phyloP scores from a whole-genome alignment of 2,113 vertebrate species.

The Bufo gargarizans region DNA sequence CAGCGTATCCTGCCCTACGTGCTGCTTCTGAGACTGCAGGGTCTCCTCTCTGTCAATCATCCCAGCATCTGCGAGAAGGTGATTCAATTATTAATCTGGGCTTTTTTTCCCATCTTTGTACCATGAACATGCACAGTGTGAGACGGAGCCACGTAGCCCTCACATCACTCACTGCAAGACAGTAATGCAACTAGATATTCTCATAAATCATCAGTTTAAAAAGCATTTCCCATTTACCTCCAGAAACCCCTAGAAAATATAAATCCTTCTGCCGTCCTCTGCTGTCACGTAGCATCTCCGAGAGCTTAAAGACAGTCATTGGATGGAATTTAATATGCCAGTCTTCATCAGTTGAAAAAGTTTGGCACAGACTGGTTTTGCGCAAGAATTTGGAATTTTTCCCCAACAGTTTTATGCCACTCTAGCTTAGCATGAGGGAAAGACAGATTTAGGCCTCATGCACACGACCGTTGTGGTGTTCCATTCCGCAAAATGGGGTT shows the following conservation, averaged over 20 bases:
- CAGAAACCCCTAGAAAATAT: background rate
- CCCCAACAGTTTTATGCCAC: too few species aligned
- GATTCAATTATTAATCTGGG: slow-evolving; percentile 47
- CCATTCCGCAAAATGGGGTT: too few species aligned
- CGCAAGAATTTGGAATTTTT: too few species aligned
- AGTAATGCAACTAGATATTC: background rate
- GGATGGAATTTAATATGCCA: too few species aligned
- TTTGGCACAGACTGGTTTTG: too few species aligned
- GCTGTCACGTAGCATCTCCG: background rate
- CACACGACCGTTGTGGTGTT: too few species aligned
- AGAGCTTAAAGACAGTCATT: too few species aligned
- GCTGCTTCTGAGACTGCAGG: background rate
- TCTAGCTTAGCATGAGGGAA: too few species aligned
- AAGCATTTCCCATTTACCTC: background rate
- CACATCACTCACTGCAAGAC: background rate
- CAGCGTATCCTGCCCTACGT: slow-evolving; percentile 55
- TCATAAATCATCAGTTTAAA: background rate
- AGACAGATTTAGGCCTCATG: too few species aligned
- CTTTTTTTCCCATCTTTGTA: background rate
- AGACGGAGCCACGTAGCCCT: slow-evolving; percentile 6
- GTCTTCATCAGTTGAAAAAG: too few species aligned
- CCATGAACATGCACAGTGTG: background rate
- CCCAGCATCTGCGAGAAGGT: slow-evolving; percentile 66
- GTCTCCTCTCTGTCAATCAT: slow-evolving; percentile 65
- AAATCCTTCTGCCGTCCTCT: background rate